Evolutionary conservation across 2,888 invertebrate genomes (phyloP), one percentile per base, ranked within the genome.

Genomic region (Drosophila pegasa): DNA sequence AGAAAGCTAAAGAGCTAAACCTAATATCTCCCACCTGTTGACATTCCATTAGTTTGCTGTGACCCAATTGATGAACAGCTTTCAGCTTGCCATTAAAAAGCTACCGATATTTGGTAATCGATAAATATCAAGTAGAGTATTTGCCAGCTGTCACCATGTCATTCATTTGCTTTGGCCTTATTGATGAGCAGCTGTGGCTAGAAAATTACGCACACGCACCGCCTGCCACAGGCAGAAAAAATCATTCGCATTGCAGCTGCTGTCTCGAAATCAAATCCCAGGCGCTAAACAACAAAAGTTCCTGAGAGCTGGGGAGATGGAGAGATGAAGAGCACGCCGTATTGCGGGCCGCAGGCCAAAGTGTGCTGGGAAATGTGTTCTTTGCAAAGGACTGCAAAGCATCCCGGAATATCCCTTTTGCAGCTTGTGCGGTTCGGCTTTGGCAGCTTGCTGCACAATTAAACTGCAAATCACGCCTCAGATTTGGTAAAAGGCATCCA

Each of bases 381-480:
- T 25, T 25, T 18, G 25, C 47, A 56, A 40, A 47, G 65, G 41
- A 64, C 29, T 27, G 50, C 33, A 51, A 38, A 51, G 33, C 64
- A 59, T 56, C 62, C 64, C 16, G 25, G 63, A 63, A 83, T 62
- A 71, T 72, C 57, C 66, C 80, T 74, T 71, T 80, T 66, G 71
- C 59, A 74, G 60, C 68, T 62, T 57, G 57, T 70, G 80, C 68
- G 48, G 50, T 25, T 22, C 33, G 64, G 61, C 76, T 71, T 77
- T 70, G 71, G 71, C 79, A 77, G 68, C 67, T 75, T 83, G 66
- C 75, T 74, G 87, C 84, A 84, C 87, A 88, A 87, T 85, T 88
- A 87, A 87, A 88, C 88, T 71, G 87, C 81, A 87, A 85, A 85
- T 85, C 87, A 85, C 84, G 80, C 69, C 76, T 69, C 59, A 74